Evolutionary conservation across 2,797 vertebrate genomes (phyloP).

Genomic region (Otus scops): DNA sequence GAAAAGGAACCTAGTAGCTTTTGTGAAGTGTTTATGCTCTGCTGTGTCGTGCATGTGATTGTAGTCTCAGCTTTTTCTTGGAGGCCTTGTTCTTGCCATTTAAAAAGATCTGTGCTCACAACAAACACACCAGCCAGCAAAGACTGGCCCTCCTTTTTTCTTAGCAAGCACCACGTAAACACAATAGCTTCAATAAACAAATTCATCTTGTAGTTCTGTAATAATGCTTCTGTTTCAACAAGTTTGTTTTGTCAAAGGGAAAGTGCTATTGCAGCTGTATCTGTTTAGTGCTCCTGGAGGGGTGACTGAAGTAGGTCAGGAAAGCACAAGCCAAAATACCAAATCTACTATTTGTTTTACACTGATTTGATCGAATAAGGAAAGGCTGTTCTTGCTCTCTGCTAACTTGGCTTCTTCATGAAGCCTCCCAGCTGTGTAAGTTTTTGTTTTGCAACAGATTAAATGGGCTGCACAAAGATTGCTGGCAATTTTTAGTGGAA

Average conservation of each 20-base stretch:
- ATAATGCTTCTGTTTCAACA: neutral
- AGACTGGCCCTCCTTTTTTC: neutral
- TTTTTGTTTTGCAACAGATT: neutral
- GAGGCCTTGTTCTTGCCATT: neutral
- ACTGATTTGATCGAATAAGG: neutral
- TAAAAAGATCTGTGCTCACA: neutral
- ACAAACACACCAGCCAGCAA: neutral
- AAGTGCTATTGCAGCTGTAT: neutral
- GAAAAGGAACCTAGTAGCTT: neutral
- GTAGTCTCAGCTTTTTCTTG: neutral
- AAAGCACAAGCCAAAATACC: neutral
- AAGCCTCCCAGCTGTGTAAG: neutral
- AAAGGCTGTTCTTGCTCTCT: neutral
- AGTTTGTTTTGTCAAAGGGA: neutral
- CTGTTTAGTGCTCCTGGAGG: neutral
- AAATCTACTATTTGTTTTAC: neutral
- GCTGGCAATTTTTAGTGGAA: neutral
- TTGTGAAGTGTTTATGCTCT: neutral
- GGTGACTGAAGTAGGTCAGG: neutral
- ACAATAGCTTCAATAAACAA: neutral
- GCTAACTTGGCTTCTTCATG: neutral
- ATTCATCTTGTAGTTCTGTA: neutral
- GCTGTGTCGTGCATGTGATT: accelerated
- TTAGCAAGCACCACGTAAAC: neutral
- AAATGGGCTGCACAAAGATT: neutral